Conservation (phyloP, 2,888 invertebrate genomes). For the Euzophera pinguis region DNA sequence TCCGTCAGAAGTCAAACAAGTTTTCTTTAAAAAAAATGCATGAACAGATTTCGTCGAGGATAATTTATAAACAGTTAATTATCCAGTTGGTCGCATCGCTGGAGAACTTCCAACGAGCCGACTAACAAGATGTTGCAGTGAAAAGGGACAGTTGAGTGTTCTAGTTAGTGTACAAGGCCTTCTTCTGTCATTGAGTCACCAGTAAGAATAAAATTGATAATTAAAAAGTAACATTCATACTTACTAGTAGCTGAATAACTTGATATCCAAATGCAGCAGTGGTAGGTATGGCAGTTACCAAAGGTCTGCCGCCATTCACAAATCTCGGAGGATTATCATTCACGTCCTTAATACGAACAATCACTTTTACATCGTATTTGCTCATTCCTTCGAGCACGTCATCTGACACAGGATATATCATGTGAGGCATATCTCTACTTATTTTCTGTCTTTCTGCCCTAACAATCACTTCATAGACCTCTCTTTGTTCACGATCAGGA, state of each 20-base stretch:
- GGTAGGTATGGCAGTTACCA: constrained; percentile 90
- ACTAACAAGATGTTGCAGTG: too few relatives aligned
- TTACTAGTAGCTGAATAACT: constrained; percentile 86
- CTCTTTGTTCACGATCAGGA: constrained; percentile 86
- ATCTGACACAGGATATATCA: constrained; percentile 88
- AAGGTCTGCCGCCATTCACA: constrained; percentile 85
- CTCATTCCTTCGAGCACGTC: constrained; percentile 86
- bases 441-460: constrained; percentile 78
- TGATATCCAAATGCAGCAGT: constrained; percentile 91
- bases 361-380: constrained; percentile 88
- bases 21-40: too few relatives aligned
- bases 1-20: too few relatives aligned
- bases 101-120: too few relatives aligned
- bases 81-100: too few relatives aligned
- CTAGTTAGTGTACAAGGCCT: too few relatives aligned
- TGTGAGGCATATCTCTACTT: constrained; percentile 84
- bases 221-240: background rate
- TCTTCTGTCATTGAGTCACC: too few relatives aligned
- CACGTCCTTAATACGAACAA: constrained; percentile 87
- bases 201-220: background rate
- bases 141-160: too few relatives aligned
- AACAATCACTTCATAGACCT: constrained; percentile 80
- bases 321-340: constrained; percentile 92
- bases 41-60: too few relatives aligned
- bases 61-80: too few relatives aligned